phyloP scores from a whole-genome alignment of 2,797 vertebrate genomes.

The Apogon talboti region DNA sequence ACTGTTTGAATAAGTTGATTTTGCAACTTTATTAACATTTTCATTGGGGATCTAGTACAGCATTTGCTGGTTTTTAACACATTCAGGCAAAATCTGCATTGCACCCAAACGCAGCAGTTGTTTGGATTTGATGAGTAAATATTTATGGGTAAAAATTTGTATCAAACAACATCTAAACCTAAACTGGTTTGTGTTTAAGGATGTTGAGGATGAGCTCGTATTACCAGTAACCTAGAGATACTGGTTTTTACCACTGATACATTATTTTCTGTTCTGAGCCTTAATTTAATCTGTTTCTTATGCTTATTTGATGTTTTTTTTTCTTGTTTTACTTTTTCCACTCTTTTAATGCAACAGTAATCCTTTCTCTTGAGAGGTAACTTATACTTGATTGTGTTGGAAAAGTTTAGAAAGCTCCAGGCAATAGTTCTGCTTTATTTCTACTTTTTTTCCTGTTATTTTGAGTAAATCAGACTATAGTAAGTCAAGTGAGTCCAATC shows the following conservation, averaged over 20 bases:
- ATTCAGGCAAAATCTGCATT: too few species aligned
- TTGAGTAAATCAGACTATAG: constrained; percentile 13
- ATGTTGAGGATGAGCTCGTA: too few species aligned
- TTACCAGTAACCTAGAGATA: too few species aligned
- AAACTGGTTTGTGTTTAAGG: too few species aligned
- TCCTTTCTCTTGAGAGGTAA: constrained; percentile 19
- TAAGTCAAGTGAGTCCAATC: constrained; percentile 58
- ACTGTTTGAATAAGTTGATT: too few species aligned
- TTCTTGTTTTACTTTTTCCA: neutral
- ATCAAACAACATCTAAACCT: too few species aligned
- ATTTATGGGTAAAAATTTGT: too few species aligned
- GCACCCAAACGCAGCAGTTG: too few species aligned
- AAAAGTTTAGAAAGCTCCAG: constrained; percentile 49
- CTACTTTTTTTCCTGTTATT: neutral
- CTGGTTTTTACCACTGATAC: too few species aligned
- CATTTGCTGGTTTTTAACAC: too few species aligned
- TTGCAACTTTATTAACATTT: neutral
- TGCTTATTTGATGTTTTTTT: constrained; percentile 4
- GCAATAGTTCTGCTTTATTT: constrained; percentile 15
- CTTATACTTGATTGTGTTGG: constrained; percentile 41
- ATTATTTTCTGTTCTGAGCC: too few species aligned
- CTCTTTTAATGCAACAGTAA: neutral
- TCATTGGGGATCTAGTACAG: neutral
- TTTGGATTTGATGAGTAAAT: too few species aligned
- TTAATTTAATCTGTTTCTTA: constrained; percentile 1